Percentiles rank a stretch among this genome's conserved stretches.
Conservation (phyloP, 2,797 vertebrate species). For the Epinephelus coioides region DNA sequence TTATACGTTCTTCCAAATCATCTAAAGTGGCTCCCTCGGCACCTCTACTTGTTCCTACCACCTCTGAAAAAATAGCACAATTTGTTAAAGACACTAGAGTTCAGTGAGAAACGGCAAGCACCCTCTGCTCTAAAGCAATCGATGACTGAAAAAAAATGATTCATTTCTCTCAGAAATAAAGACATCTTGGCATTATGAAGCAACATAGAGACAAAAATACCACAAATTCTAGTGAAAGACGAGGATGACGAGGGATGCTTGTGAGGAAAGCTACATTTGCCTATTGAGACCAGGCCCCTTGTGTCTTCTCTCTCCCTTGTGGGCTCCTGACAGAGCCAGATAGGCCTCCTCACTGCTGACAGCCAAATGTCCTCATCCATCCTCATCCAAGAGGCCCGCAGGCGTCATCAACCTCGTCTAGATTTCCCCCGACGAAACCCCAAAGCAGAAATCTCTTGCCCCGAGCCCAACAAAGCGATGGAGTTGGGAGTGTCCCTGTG, state of each 20-base stretch:
- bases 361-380: conserved; percentile 86
- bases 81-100: conserved; percentile 57
- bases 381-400: conserved; percentile 79
- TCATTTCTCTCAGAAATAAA: conserved; percentile 31
- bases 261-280: conserved; percentile 53
- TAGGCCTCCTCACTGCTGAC: conserved; percentile 79
- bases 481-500: conserved; percentile 66
- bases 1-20: conserved; percentile 71
- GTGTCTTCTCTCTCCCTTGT: conserved; percentile 62
- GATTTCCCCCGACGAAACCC: conserved; percentile 76
- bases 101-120: conserved; percentile 29
- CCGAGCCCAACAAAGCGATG: conserved; percentile 63
- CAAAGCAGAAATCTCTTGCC: conserved; percentile 72
- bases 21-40: conserved; percentile 68
- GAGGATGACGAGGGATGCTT: conserved; percentile 57
- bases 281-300: conserved; percentile 65
- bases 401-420: conserved; percentile 75
- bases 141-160: conserved; percentile 38
- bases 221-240: conserved; percentile 49
- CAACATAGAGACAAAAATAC: conserved; percentile 32
- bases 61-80: conserved; percentile 39
- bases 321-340: conserved; percentile 76
- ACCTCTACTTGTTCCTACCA: conserved; percentile 48
- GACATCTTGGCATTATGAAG: conserved; percentile 32
- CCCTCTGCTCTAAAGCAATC: conserved; percentile 39